Conservation (phyloP, 2,113 vertebrate species). For the Hypanus sabinus region DNA sequence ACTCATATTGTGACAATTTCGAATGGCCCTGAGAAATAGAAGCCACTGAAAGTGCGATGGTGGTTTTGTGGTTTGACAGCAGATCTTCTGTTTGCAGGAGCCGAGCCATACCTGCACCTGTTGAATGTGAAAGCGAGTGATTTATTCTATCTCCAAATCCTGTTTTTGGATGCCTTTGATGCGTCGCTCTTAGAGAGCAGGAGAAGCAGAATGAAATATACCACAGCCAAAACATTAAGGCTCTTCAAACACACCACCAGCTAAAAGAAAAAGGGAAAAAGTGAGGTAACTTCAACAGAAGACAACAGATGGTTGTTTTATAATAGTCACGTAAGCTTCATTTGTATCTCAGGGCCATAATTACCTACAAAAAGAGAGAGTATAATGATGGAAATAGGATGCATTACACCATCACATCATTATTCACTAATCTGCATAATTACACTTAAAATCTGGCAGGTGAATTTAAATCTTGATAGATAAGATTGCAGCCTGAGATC, state of each 20-base stretch:
- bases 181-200: neutral
- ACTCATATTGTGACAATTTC: neutral
- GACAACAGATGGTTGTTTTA: neutral
- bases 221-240: neutral
- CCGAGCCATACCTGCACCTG: neutral
- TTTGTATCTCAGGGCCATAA: neutral
- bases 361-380: neutral
- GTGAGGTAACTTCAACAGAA: neutral
- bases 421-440: neutral
- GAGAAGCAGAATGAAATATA: neutral
- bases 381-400: neutral
- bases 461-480: neutral
- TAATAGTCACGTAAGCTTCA: neutral
- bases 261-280: neutral
- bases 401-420: neutral
- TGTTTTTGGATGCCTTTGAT: neutral
- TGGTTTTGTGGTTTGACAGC: neutral
- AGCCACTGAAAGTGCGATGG: neutral
- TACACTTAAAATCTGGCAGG: neutral
- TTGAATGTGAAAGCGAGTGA: neutral
- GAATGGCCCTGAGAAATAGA: neutral
- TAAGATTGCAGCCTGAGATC: neutral
- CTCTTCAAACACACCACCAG: neutral
- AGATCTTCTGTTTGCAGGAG: neutral
- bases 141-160: neutral